Evolutionary conservation across 1,140 invertebrate species (phyloP).

Genomic region (Ceratoteleas bidentatus): DNA sequence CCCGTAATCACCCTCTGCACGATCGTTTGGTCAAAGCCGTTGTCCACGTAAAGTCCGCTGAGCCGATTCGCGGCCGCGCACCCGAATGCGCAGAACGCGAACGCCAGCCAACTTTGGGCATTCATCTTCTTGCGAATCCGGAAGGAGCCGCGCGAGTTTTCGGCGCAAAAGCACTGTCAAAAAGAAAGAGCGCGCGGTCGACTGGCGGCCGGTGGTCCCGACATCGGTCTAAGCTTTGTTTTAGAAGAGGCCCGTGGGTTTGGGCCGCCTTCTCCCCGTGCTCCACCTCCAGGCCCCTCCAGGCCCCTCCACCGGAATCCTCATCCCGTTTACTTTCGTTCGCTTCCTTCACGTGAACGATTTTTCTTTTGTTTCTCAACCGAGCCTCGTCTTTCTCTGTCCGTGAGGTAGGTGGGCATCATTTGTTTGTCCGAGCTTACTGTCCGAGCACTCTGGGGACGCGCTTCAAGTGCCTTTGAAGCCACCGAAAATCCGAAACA

Average conservation of each 20-base stretch:
- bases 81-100: too few relatives aligned
- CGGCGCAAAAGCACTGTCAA: too few relatives aligned
- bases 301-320: constrained; percentile 51
- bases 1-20: constrained; percentile 88
- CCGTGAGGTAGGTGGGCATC: constrained; percentile 25
- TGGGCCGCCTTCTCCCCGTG: constrained; percentile 23
- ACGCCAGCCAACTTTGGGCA: neutral
- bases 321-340: constrained; percentile 58
- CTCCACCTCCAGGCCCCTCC: constrained; percentile 6
- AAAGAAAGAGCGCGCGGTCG: neutral
- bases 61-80: too few relatives aligned
- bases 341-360: constrained; percentile 44
- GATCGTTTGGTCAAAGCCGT: constrained; percentile 92
- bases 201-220: constrained; percentile 23
- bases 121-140: constrained; percentile 16
- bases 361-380: constrained; percentile 59
- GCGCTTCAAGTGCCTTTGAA: neutral
- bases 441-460: neutral
- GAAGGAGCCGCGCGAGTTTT: neutral
- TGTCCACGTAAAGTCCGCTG: constrained; percentile 90
- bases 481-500: neutral
- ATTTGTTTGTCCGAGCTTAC: constrained; percentile 38
- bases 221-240: constrained; percentile 55
- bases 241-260: constrained; percentile 40
- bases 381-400: constrained; percentile 4